Evolutionary conservation across 2,797 vertebrate genomes (phyloP).

Genomic region (Sebastes paucispinis): DNA sequence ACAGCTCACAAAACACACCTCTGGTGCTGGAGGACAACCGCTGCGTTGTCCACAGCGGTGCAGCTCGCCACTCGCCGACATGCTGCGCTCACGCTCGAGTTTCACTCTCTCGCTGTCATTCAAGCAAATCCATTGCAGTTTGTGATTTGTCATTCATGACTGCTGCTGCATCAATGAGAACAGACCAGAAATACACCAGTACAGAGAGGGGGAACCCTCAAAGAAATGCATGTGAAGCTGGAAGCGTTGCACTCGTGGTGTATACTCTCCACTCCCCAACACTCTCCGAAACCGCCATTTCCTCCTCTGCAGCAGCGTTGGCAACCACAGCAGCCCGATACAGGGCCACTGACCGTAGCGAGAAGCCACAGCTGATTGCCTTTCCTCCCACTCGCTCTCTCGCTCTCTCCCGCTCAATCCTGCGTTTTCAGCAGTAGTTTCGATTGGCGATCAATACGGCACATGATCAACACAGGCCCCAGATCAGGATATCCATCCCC

Average conservation of each 20-base stretch:
- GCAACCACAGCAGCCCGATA: constrained; percentile 42
- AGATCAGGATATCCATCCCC: constrained; percentile 71
- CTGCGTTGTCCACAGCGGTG: constrained; percentile 36
- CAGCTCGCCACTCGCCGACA: constrained; percentile 25
- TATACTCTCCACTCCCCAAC: background rate
- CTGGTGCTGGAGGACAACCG: constrained; percentile 40
- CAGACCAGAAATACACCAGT: background rate
- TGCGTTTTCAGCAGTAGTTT: constrained; percentile 70
- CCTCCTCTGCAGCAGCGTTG: constrained; percentile 30
- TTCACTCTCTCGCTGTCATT: constrained; percentile 37
- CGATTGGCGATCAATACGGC: constrained; percentile 72
- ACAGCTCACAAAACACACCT: constrained; percentile 73
- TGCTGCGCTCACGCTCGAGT: constrained; percentile 29
- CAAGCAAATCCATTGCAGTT: constrained; percentile 30
- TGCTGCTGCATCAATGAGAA: constrained; percentile 12
- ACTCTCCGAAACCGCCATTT: constrained; percentile 43
- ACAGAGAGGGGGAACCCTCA: background rate
- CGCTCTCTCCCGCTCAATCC: constrained; percentile 35
- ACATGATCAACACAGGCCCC: constrained; percentile 68
- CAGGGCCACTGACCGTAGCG: constrained; percentile 34
- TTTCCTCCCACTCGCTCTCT: constrained; percentile 37
- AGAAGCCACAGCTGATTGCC: constrained; percentile 62
- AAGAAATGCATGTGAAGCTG: background rate
- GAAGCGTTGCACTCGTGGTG: background rate
- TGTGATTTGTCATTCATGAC: constrained; percentile 45